Evolutionary conservation across 2,113 vertebrate species (phyloP), one percentile per base, ranked within the genome.

Genomic region (Leucosticte australis): DNA sequence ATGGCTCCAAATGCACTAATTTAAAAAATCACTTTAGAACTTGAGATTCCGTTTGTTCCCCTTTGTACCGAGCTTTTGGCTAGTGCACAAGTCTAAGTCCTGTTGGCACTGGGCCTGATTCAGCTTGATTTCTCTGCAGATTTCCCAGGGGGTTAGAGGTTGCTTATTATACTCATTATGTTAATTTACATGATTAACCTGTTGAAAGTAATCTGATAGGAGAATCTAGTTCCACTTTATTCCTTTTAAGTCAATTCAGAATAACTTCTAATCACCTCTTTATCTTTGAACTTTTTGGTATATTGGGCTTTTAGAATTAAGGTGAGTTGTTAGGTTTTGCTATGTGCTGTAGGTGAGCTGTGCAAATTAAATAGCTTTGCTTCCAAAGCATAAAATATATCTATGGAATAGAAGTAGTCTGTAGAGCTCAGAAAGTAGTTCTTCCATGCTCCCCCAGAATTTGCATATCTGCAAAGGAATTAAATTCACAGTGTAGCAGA

Each of bases 181-280:
- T 89, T 95, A 68, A 94, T 94, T 91, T 77, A 50, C 59, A 24
- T 67, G 14, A 90, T 77, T 93, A 95, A 91, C 42, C 35, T 83
- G 50, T 90, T 91, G 76, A 90, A 89, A 94, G 65, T 85, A 91
- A 96, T 80, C 59, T 90, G 67, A 85, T 92, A 91, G 79, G 52
- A 92, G 62, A 41, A 73, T 82, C 74, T 79, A 84, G 21, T 79
- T 82, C 37, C 75, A 65, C 42, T 94, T 94, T 80, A 73, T 80
- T 96, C 57, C 63, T 87, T 89, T 92, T 71, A 71, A 68, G 15
- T 89, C 35, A 82, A 55, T 44, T 89, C 41, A 90, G 77, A 95
- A 89, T 64, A 87, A 89, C 23, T 93, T 92, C 26, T 76, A 92
- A 87, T 77, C 55, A 65, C 63, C 9, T 83, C 20, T 91, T 85